Percentiles rank a stretch among this genome's conserved stretches.
These are phyloP conservation scores for Pangasius macronema DNA, from an alignment of 2,797 vertebrate genomes.

Conservation along the genomic window DNA sequence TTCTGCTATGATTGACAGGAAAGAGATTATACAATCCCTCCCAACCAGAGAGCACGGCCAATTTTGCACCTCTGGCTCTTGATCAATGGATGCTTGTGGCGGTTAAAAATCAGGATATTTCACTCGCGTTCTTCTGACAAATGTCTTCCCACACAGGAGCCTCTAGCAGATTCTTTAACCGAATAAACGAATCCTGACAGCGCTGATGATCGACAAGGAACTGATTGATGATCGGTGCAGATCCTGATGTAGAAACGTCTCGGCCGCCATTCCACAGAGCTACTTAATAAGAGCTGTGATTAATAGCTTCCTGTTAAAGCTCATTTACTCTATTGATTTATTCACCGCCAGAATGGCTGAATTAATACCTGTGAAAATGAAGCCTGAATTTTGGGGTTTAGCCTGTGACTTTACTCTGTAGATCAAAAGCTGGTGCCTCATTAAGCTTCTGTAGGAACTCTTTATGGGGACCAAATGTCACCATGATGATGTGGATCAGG, in stretches of 20 bases:
- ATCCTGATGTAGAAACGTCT: background rate
- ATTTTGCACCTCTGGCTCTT: no score
- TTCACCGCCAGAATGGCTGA: background rate
- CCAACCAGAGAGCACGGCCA: background rate
- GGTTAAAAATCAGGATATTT: background rate
- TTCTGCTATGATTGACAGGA: background rate
- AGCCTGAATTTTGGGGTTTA: background rate
- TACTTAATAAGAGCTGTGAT: constrained; percentile 11
- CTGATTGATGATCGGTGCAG: background rate
- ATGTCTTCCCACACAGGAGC: background rate
- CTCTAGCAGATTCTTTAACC: background rate
- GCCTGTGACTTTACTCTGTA: background rate
- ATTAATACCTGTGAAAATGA: background rate
- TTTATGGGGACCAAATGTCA: background rate
- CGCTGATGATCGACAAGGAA: background rate
- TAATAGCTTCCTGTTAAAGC: background rate
- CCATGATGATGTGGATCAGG: background rate
- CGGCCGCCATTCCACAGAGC: background rate
- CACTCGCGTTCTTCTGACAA: background rate
- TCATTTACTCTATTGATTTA: constrained; percentile 3
- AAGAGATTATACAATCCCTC: background rate
- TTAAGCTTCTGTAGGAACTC: background rate
- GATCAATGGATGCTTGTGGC: background rate
- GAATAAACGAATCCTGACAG: background rate
- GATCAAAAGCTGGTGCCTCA: constrained; percentile 7